Base-by-base conservation (phyloP, 2,797 vertebrate genomes). In the Morelia viridis region DNA sequence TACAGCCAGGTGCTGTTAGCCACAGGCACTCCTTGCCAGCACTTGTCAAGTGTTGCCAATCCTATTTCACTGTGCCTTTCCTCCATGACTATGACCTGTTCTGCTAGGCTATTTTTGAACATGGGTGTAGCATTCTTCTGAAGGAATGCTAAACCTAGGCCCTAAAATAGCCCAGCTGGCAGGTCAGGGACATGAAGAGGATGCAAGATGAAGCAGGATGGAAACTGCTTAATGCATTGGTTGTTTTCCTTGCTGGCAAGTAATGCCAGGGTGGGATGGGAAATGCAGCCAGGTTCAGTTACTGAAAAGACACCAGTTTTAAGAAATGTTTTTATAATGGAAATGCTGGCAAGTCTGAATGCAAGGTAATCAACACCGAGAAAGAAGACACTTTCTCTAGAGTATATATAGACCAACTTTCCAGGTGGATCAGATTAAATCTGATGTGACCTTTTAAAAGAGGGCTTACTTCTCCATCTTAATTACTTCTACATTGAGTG, bases 261-360 rank as follows among this genome's bases (percentile, higher is more conserved):
- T 80, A 80, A 80, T 4, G 35, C 8, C 24, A 19, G 19, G 9
- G 35, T 80, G 22, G 71, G 71, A 80, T 41, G 35, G 35, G 17
- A 76, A 76, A 76, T 46, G 3, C 19, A 80, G 35, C 35, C 19
- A 80, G 35, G 35, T 46, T 41, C 85, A 94, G 83, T 71, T 92
- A 17, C 28, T 94, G 85, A 92, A 62, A 96, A 93, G 31, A 12
- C 19, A 90, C 13, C 92, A 62, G 19, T 90, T 0, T 26, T 94
- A 8, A 7, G 92, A 94, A 93, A 95, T 85, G 61, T 19, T 92
- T 85, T 94, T 94, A 28, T 88, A 96, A 94, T 91, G 87, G 88
- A 94, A 95, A 94, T 91, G 4, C 15, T 93, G 0, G 0, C 65
- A 92, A 80, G 19, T 80, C 71, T 80, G 35, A 80, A 80, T 80